Evolutionary conservation across 2,797 vertebrate species (phyloP).

Genomic region (Betta splendens): DNA sequence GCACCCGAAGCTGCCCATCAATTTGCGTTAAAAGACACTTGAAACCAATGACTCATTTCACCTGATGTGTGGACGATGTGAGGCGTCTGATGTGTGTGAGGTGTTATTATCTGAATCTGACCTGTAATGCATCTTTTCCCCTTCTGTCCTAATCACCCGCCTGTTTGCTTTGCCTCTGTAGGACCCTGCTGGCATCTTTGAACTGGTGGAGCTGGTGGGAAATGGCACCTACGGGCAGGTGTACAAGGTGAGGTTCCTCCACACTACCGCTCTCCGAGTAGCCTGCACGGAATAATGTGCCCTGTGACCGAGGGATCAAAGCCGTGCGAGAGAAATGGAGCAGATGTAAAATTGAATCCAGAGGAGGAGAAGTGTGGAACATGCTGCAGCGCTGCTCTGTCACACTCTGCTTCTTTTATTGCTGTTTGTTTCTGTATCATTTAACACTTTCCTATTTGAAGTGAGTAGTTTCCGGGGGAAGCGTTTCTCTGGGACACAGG

Average conservation of each 20-base stretch:
- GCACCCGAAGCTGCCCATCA: too few relatives aligned
- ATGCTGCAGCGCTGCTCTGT: slow-evolving; percentile 35
- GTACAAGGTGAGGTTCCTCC: slow-evolving; percentile 87
- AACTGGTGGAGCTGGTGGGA: slow-evolving; percentile 94
- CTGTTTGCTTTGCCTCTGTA: slow-evolving; percentile 63
- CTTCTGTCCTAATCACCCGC: background rate
- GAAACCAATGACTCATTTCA: too few relatives aligned
- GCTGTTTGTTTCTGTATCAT: slow-evolving; percentile 1
- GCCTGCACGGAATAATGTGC: slow-evolving; percentile 11
- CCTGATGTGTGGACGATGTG: too few relatives aligned
- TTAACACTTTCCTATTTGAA: background rate
- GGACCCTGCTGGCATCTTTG: slow-evolving; percentile 96
- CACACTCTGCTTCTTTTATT: slow-evolving; percentile 13
- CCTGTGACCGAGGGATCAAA: slow-evolving; percentile 29
- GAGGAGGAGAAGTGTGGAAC: slow-evolving; percentile 30
- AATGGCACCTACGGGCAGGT: slow-evolving; percentile 96
- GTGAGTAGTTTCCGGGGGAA: slow-evolving; percentile 12
- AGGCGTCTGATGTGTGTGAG: too few relatives aligned
- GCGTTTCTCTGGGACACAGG: slow-evolving; percentile 38
- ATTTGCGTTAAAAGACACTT: too few relatives aligned
- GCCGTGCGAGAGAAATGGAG: slow-evolving; percentile 43
- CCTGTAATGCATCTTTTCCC: too few relatives aligned
- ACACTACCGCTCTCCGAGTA: slow-evolving; percentile 7
- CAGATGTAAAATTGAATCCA: slow-evolving; percentile 27
- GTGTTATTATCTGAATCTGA: too few relatives aligned